Evolutionary conservation across 2,797 vertebrate genomes (phyloP), one percentile per base, ranked within the genome.

Genomic region (Leuciscus waleckii): DNA sequence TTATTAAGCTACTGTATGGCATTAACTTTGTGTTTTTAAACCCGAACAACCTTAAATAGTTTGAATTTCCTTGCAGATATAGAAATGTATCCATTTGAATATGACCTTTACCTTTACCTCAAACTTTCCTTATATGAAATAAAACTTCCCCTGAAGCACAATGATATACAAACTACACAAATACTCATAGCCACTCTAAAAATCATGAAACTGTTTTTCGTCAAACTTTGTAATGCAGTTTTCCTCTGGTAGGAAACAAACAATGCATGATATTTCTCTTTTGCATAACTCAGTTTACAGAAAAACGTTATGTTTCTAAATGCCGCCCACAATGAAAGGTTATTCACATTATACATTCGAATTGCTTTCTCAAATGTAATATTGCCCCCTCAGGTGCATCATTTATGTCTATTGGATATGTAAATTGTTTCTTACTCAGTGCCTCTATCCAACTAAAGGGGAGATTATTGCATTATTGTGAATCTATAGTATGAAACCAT

Each of bases 211-310:
- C 5, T 4, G 67, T 70, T 79, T 85, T 79, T 65, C 16, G 10
- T 80, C 54, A 65, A 74, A 71, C 76, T 80, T 71, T 80, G 51
- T 85, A 84, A 79, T 85, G 41, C 68, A 51, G 77, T 80, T 79
- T 49, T 51, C 32, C 13, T 58, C 58, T 68, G 76, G 41, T 77
- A 78, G 32, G 73, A 86, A 91, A 83, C 61, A 85, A 87, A 87
- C 73, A 67, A 21, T 19, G 54, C 68, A 54, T 71, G 49, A 87
- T 88, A 54, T 79, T 82, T 71, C 78, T 85, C 58, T 83, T 91
- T 89, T 88, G 78, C 87, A 91, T 90, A 89, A 89, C 79, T 81
- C 19, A 46, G 71, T 86, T 88, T 86, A 73, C 69, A 69, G 83
- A 29, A 77, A 89, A 82, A 87, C 73, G 37, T 68, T 39, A 17